Evolutionary conservation across 2,113 vertebrate species (phyloP).

Genomic region (Chaenocephalus aceratus): DNA sequence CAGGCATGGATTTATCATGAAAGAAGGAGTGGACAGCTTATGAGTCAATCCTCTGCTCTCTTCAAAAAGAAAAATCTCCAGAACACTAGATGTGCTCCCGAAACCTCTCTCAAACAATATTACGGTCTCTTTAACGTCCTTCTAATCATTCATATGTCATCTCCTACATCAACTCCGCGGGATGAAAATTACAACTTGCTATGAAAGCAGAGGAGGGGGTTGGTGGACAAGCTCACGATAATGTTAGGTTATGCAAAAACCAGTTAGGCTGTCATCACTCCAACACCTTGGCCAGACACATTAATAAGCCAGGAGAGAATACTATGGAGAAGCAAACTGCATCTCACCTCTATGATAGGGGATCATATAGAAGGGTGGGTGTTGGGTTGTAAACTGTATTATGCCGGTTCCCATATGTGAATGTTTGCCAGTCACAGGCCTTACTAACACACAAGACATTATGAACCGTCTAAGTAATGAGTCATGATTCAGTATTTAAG

Average conservation of each 20-base stretch:
- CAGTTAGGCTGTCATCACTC: slow-evolving; percentile 54
- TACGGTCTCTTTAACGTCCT: slow-evolving; percentile 12
- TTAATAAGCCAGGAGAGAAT: slow-evolving; percentile 24
- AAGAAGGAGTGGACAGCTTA: neutral
- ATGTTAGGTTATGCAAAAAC: slow-evolving; percentile 59
- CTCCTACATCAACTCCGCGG: slow-evolving; percentile 1
- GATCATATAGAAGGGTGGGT: slow-evolving; percentile 40
- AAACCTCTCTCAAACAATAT: neutral
- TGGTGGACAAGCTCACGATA: slow-evolving; percentile 34
- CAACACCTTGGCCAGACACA: slow-evolving; percentile 57
- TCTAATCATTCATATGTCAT: neutral
- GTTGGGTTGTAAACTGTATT: slow-evolving; percentile 26
- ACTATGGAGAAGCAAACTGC: slow-evolving; percentile 21
- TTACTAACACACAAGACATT: neutral
- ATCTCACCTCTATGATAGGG: slow-evolving; percentile 45
- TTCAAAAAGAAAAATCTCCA: neutral
- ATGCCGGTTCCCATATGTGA: neutral
- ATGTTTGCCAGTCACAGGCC: slow-evolving; percentile 7
- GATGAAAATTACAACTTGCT: slow-evolving; percentile 25
- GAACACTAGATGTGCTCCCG: neutral
- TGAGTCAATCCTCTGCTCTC: neutral
- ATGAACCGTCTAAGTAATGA: slow-evolving; percentile 10
- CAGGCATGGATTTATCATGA: slow-evolving; percentile 39
- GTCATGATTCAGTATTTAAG: slow-evolving; percentile 4
- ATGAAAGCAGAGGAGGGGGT: slow-evolving; percentile 32